These are phyloP conservation scores for Napeogenes sylphis DNA, from an alignment of 2,888 invertebrate species.

Conservation along the genomic window DNA sequence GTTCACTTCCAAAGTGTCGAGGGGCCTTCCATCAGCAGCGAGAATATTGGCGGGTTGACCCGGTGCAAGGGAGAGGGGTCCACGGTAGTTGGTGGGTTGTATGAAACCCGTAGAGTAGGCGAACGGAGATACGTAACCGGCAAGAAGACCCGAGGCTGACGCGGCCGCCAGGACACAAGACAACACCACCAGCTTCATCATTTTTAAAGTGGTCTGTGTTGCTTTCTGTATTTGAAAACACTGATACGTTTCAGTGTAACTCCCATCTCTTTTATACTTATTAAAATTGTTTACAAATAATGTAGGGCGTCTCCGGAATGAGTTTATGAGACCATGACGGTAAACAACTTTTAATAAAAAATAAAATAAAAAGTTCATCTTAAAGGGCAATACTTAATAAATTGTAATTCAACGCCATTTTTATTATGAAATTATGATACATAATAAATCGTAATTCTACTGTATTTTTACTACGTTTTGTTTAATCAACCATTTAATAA, in stretches of 20 bases:
- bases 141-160: constrained; percentile 69
- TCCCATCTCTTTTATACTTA: too few species aligned
- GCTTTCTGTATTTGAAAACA: constrained; percentile 57
- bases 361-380: constrained; percentile 33
- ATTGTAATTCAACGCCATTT: too few species aligned
- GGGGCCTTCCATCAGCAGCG: constrained; percentile 57
- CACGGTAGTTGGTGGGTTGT: constrained; percentile 44
- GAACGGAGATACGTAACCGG: constrained; percentile 66
- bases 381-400: constrained; percentile 17
- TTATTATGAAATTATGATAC: too few species aligned
- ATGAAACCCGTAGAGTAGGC: too few species aligned
- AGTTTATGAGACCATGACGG: constrained; percentile 53
- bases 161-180: constrained; percentile 78
- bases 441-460: too few species aligned
- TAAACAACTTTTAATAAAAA: constrained; percentile 52
- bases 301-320: constrained; percentile 53
- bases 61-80: constrained; percentile 28
- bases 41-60: constrained; percentile 34
- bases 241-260: constrained; percentile 40
- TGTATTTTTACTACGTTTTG: too few species aligned
- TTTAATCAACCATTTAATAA: too few species aligned
- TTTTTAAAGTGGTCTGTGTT: constrained; percentile 71
- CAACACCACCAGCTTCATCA: constrained; percentile 80
- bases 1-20: constrained; percentile 62
- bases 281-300: not conserved